phyloP scores from a whole-genome alignment of 2,797 vertebrate genomes.

The Channa striata region DNA sequence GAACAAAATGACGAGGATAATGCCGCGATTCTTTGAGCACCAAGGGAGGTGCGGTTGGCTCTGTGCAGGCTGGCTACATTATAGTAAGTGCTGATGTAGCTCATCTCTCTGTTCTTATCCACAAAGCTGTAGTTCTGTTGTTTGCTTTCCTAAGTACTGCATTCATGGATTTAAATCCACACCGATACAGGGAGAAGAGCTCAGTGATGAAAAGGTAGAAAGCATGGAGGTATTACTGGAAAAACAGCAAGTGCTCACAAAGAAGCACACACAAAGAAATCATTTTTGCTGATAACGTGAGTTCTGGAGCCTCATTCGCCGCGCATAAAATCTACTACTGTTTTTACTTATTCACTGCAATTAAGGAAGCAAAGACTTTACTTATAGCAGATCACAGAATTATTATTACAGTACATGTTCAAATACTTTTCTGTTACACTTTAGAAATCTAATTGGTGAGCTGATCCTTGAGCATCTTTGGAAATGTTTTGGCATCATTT shows the following conservation, averaged over 20 bases:
- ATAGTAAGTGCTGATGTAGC: conserved; percentile 67
- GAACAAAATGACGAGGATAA: conserved; percentile 64
- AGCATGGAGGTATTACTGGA: conserved; percentile 37
- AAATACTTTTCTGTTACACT: conserved; percentile 2
- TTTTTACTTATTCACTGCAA: conserved; percentile 19
- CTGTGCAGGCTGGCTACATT: conserved; percentile 56
- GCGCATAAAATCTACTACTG: conserved; percentile 8
- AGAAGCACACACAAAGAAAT: conserved; percentile 4
- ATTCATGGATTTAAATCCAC: conserved; percentile 54
- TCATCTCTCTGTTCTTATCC: conserved; percentile 54
- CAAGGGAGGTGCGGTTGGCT: conserved; percentile 64
- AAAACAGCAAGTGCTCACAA: conserved; percentile 13
- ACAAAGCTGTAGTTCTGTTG: conserved; percentile 53
- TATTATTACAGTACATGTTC: neutral
- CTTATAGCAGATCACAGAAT: neutral
- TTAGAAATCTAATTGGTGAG: neutral
- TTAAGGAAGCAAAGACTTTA: conserved; percentile 12
- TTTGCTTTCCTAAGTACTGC: conserved; percentile 36
- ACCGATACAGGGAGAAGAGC: conserved; percentile 29
- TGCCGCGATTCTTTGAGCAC: conserved; percentile 41
- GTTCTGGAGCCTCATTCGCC: conserved; percentile 17
- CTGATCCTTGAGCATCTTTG: neutral
- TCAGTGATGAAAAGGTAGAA: conserved; percentile 35
- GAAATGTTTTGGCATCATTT: neutral
- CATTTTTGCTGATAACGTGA: conserved; percentile 32